These are phyloP conservation scores for Drosophila obscura DNA, from an alignment of 1,140 invertebrate genomes.

Conservation along the genomic window DNA sequence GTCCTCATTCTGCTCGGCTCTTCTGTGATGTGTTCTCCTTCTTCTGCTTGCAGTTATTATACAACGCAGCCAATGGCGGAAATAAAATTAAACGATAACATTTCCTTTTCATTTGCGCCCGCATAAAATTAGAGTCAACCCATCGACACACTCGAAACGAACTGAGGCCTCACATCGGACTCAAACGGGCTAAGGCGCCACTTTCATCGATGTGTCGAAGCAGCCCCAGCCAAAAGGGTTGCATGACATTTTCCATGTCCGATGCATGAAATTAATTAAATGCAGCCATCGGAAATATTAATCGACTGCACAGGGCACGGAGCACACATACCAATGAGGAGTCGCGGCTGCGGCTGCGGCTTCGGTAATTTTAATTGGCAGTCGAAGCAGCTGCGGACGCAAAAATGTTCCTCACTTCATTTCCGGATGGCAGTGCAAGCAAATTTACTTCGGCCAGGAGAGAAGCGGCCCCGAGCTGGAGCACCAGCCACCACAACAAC, in stretches of 20 bases:
- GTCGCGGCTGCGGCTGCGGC: constrained; percentile 1
- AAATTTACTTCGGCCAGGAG: constrained; percentile 59
- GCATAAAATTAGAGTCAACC: constrained; percentile 56
- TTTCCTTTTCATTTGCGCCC: constrained; percentile 80
- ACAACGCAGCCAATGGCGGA: constrained; percentile 69
- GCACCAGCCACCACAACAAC: constrained; percentile 47
- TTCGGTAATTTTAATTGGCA: constrained; percentile 74
- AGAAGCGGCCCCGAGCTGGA: background rate
- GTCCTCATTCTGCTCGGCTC: background rate
- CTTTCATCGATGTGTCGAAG: constrained; percentile 8
- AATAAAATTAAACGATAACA: constrained; percentile 84
- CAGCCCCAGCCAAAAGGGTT: constrained; percentile 5
- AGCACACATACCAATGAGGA: constrained; percentile 3
- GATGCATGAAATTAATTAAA: constrained; percentile 75
- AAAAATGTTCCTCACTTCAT: constrained; percentile 59
- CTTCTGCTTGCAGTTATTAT: constrained; percentile 61
- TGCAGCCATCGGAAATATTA: constrained; percentile 66
- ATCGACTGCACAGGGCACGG: constrained; percentile 50
- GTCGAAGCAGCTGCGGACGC: constrained; percentile 48
- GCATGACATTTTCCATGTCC: constrained; percentile 47
- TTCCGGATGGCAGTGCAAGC: constrained; percentile 32
- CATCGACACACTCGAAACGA: constrained; percentile 25
- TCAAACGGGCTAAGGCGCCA: constrained; percentile 27
- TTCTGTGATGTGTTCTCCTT: constrained; percentile 4
- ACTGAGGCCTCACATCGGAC: background rate